These are phyloP conservation scores for Drosophila prostipennis DNA, from an alignment of 2,888 invertebrate genomes.

Conservation along the genomic window DNA sequence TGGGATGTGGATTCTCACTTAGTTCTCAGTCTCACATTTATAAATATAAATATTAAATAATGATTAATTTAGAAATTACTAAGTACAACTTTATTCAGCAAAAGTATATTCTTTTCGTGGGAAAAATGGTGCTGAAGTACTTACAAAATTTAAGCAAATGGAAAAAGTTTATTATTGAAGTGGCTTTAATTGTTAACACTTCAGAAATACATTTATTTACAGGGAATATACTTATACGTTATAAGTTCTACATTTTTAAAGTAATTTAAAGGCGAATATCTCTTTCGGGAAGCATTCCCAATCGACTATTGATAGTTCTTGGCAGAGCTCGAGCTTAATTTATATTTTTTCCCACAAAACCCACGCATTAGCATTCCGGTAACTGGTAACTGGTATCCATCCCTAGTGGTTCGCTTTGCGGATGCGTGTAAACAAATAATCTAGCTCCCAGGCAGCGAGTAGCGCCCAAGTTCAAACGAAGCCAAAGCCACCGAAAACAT, in stretches of 20 bases:
- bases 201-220: too few relatives aligned
- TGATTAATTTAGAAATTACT: not conserved
- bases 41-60: not conserved
- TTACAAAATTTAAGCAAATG: too few relatives aligned
- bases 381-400: slow-evolving; percentile 4
- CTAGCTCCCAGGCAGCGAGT: slow-evolving; percentile 46
- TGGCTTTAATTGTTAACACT: too few relatives aligned
- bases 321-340: not conserved
- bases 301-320: too few relatives aligned
- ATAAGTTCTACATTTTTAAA: too few relatives aligned
- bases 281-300: too few relatives aligned
- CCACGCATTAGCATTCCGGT: slow-evolving; percentile 1
- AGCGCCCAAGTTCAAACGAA: slow-evolving; percentile 70
- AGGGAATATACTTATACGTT: too few relatives aligned
- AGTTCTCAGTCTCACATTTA: not conserved
- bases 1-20: slow-evolving; percentile 17
- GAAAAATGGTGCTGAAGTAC: too few relatives aligned
- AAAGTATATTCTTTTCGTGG: not conserved
- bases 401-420: slow-evolving; percentile 41
- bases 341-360: not conserved
- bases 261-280: too few relatives aligned
- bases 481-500: slow-evolving; percentile 70
- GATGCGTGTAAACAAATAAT: slow-evolving; percentile 76
- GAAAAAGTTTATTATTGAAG: too few relatives aligned
- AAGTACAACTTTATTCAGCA: not conserved